Percentiles rank a stretch among this genome's conserved stretches.
Conservation (phyloP, 2,888 invertebrate genomes). For the Apodemia zela region DNA sequence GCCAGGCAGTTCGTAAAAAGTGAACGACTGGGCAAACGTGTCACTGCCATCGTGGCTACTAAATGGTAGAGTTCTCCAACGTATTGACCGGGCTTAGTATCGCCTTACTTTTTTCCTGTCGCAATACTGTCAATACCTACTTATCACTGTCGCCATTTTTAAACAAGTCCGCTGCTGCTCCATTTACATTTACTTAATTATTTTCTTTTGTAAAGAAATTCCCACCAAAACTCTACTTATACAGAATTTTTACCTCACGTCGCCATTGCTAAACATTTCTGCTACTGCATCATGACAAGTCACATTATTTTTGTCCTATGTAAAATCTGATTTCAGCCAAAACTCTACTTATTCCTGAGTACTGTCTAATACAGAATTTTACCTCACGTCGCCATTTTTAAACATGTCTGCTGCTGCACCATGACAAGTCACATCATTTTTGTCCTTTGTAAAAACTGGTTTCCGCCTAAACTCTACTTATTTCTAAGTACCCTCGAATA, state of each 20-base stretch:
- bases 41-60: too few relatives aligned
- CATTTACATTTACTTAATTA: slow-evolving; percentile 81
- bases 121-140: too few relatives aligned
- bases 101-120: too few relatives aligned
- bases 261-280: slow-evolving; percentile 83
- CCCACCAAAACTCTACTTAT: slow-evolving; percentile 78
- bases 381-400: slow-evolving; percentile 83
- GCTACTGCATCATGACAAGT: slow-evolving; percentile 88
- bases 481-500: too few relatives aligned
- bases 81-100: too few relatives aligned
- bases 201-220: slow-evolving; percentile 70
- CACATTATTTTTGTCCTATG: slow-evolving; percentile 41
- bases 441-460: slow-evolving; percentile 66
- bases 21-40: too few relatives aligned
- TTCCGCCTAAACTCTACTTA: slow-evolving; percentile 83
- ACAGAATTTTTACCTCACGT: slow-evolving; percentile 79
- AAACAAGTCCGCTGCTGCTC: slow-evolving; percentile 87
- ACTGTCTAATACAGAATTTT: too few relatives aligned
- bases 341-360: slow-evolving; percentile 56
- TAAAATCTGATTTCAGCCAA: slow-evolving; percentile 81
- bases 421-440: slow-evolving; percentile 78
- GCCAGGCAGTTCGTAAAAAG: too few relatives aligned
- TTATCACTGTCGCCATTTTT: slow-evolving; percentile 81
- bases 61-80: too few relatives aligned
- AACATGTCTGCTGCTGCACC: slow-evolving; percentile 88